Evolutionary conservation across 2,113 vertebrate genomes (phyloP).

Genomic region (Odocoileus virginianus): DNA sequence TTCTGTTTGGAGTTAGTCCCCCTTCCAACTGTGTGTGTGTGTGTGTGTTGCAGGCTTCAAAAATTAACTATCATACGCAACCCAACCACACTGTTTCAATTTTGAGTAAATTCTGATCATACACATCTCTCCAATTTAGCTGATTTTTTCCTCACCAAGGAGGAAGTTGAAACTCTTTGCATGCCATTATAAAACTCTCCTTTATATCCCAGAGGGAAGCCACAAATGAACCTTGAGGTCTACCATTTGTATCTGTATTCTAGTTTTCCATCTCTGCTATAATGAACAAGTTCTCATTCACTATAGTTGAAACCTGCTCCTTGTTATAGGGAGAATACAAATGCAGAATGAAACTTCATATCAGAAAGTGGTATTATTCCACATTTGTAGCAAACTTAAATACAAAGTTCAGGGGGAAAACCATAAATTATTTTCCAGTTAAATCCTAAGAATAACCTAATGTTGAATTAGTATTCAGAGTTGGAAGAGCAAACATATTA

Average conservation of each 20-base stretch:
- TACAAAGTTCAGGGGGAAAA: neutral
- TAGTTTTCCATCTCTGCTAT: neutral
- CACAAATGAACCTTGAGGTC: neutral
- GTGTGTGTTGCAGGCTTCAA: neutral
- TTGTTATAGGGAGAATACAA: conserved; percentile 2
- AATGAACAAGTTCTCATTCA: neutral
- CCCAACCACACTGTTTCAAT: conserved; percentile 11
- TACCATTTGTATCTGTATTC: neutral
- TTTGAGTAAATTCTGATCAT: neutral
- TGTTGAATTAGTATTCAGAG: neutral
- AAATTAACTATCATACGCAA: conserved; percentile 21
- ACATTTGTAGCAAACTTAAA: conserved; percentile 12
- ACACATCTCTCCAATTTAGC: neutral
- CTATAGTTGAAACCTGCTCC: neutral
- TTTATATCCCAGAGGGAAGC: neutral
- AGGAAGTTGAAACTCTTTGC: conserved; percentile 33
- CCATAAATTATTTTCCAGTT: neutral
- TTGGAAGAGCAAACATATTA: neutral
- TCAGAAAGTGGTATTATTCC: neutral
- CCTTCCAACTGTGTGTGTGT: neutral
- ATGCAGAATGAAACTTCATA: conserved; percentile 1
- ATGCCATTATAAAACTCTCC: neutral
- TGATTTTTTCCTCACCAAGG: neutral
- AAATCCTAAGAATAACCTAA: neutral
- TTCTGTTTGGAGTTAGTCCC: conserved; percentile 34